Evolutionary conservation across 2,888 invertebrate genomes (phyloP).

Genomic region (Deilephila elpenor): DNA sequence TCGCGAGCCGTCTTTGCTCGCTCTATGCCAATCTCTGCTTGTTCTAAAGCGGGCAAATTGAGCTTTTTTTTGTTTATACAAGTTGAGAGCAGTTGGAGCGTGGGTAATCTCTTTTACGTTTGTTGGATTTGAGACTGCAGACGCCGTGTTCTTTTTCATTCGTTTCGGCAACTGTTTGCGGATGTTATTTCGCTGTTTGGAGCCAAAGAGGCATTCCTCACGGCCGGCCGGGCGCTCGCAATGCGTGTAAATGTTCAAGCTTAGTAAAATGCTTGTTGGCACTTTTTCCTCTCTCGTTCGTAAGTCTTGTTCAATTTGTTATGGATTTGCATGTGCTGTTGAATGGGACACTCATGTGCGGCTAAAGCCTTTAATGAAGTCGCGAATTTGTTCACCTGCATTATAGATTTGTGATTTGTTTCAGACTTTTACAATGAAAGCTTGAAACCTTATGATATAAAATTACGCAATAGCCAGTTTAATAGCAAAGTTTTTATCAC

Average conservation of each 20-base stretch:
- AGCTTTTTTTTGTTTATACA: slow-evolving; percentile 79
- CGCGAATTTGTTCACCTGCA: background rate
- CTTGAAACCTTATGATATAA: too few relatives aligned
- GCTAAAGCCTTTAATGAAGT: background rate
- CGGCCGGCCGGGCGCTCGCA: slow-evolving; percentile 67
- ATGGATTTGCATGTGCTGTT: slow-evolving; percentile 43
- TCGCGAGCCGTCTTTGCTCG: slow-evolving; percentile 73
- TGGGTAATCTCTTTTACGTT: slow-evolving; percentile 82
- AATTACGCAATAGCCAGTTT: too few relatives aligned
- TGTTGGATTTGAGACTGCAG: slow-evolving; percentile 75
- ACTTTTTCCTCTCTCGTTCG: slow-evolving; percentile 51
- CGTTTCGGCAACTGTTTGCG: slow-evolving; percentile 77
- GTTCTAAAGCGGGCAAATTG: slow-evolving; percentile 78
- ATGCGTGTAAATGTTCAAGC: slow-evolving; percentile 80
- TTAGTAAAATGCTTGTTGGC: slow-evolving; percentile 52
- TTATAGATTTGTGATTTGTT: background rate
- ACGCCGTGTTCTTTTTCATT: slow-evolving; percentile 70
- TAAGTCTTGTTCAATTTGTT: slow-evolving; percentile 59
- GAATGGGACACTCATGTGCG: background rate
- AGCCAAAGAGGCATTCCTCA: slow-evolving; percentile 58
- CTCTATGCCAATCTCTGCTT: slow-evolving; percentile 73
- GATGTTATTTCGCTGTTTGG: slow-evolving; percentile 63
- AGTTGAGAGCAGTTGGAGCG: slow-evolving; percentile 81
- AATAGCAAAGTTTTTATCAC: too few relatives aligned
- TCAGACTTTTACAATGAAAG: background rate